These are phyloP conservation scores for Pagetopsis macropterus DNA, from an alignment of 2,797 vertebrate genomes.

Conservation along the genomic window DNA sequence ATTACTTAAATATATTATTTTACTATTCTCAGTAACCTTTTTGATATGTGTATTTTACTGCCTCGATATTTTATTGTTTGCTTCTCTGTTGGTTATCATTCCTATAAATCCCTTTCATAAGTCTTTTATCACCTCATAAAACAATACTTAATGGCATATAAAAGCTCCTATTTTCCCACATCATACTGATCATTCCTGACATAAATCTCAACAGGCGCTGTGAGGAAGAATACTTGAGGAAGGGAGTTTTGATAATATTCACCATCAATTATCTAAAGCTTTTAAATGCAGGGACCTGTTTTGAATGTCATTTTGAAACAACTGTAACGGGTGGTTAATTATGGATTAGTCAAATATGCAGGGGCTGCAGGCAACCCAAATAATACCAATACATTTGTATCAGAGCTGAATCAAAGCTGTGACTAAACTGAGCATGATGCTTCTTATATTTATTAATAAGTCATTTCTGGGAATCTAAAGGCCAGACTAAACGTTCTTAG, in stretches of 20 bases:
- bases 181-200: too few relatives aligned
- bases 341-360: not conserved
- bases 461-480: not conserved
- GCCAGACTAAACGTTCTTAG: too few relatives aligned
- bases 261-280: not conserved
- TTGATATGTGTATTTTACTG: too few relatives aligned
- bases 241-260: not conserved
- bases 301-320: not conserved
- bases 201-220: not conserved
- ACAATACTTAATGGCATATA: too few relatives aligned
- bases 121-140: too few relatives aligned
- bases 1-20: too few relatives aligned
- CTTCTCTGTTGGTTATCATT: too few relatives aligned
- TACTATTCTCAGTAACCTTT: too few relatives aligned
- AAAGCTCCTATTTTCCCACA: too few relatives aligned
- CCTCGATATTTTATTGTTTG: too few relatives aligned
- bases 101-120: too few relatives aligned
- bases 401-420: not conserved
- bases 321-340: not conserved
- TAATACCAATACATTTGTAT: not conserved
- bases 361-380: not conserved
- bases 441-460: not conserved
- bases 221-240: not conserved
- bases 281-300: not conserved
- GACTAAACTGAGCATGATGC: not conserved